Evolutionary conservation across 2,888 invertebrate species (phyloP), one percentile per base, ranked within the genome.

Genomic region (Smittia sp.): DNA sequence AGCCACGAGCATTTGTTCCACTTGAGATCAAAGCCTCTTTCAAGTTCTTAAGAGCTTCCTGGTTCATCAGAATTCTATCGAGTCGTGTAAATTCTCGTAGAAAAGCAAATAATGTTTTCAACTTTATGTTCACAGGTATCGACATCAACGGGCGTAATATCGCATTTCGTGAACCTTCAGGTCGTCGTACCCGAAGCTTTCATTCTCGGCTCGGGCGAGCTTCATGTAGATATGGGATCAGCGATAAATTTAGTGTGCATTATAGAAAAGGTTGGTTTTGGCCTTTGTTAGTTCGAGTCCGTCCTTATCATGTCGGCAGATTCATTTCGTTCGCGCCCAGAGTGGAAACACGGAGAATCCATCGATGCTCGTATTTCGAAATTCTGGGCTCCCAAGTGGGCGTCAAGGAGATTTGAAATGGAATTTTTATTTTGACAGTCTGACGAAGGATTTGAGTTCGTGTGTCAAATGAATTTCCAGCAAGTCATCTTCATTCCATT

Each of bases 201-300:
- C 81, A 92, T 92, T 80, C 86, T 91, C 78, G 90, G 90, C 74
- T 87, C 87, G 39, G 90, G 89, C 76, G 92, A 92, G 82, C 90
- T 91, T 81, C 92, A 92, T 83, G 92, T 92, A 72, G 91, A 92
- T 81, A 87, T 89, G 76, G 92, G 91, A 77, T 91, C 91, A 79
- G 87, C 90, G 78, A 90, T 92, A 82, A 90, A 87, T 82, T 87
- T 92, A 78, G 90, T 91, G 77, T 92, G 92, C 85, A 88, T 92
- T 79, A 91, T 92, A 78, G 91, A 92, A 83, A 91, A 91, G 88
- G 91, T 92, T 81, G 84, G 83, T 73, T 32, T 32, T 3, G 32
- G 4, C 32, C 9, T 32, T 32, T 32, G 32, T 32, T 32, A 32
- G 32, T 32, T 32, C 15, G 46, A 46, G 32, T 32, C 32, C 32